Conservation (phyloP, 2,113 vertebrate genomes). For the Dicentrarchus labrax region DNA sequence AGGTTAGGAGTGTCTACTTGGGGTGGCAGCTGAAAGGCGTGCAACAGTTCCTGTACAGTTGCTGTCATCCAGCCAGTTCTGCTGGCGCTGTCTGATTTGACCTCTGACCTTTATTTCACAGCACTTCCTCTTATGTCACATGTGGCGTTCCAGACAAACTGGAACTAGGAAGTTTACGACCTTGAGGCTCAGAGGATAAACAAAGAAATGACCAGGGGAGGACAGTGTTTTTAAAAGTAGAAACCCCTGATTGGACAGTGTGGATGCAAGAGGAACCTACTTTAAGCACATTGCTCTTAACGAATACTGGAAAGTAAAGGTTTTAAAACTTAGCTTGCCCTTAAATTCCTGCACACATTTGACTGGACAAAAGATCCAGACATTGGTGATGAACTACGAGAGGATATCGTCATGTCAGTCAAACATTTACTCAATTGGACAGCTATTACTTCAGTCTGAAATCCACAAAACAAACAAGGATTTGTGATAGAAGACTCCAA, state of each 20-base stretch:
- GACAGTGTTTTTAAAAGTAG: conserved; percentile 12
- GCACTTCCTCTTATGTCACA: conserved; percentile 61
- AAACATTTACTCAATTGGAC: not conserved
- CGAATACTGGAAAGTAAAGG: not conserved
- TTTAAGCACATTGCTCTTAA: not conserved
- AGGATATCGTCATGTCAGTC: not conserved
- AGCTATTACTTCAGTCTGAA: not conserved
- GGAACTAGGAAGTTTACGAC: conserved; percentile 40
- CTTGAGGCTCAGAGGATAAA: conserved; percentile 32
- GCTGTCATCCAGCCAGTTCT: conserved; percentile 41
- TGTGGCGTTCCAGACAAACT: conserved; percentile 27
- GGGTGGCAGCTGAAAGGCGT: not conserved
- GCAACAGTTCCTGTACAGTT: conserved; percentile 3
- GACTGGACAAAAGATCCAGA: not conserved
- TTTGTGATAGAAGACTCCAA: not conserved
- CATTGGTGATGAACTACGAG: not conserved
- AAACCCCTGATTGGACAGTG: conserved; percentile 2
- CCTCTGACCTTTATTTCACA: conserved; percentile 51
- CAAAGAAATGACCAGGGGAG: not conserved
- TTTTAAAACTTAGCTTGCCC: not conserved
- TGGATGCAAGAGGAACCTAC: not conserved
- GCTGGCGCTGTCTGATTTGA: conserved; percentile 35
- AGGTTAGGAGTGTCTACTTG: not conserved
- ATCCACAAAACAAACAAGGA: not conserved
- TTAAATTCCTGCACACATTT: not conserved